Evolutionary conservation across 2,113 vertebrate genomes (phyloP).

Genomic region (Scortum barcoo): DNA sequence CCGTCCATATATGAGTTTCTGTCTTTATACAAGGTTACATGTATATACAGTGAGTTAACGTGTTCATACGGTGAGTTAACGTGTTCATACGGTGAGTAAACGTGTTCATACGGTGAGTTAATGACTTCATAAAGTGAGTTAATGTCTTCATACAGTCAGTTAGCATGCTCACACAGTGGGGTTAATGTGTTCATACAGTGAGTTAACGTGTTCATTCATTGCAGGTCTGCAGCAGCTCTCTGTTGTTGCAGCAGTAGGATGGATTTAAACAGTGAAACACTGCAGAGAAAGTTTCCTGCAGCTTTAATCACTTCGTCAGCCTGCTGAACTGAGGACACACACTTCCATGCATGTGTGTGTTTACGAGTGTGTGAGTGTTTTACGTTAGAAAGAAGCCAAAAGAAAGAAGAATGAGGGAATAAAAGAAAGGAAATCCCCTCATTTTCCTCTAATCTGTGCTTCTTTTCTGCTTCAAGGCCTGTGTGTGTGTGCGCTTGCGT

Average conservation of each 20-base stretch:
- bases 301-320: constrained; percentile 39
- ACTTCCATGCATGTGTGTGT: not conserved
- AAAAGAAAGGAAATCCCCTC: constrained; percentile 4
- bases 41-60: no score
- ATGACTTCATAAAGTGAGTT: no score
- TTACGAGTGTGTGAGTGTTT: constrained; percentile 11
- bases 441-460: not conserved
- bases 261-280: not conserved
- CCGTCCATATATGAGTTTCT: not conserved
- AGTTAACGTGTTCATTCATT: not conserved
- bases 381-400: constrained; percentile 3
- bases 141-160: not conserved
- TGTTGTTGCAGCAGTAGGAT: constrained; percentile 21
- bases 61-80: not conserved
- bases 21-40: not conserved
- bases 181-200: not conserved
- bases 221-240: not conserved
- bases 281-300: constrained; percentile 42
- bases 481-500: constrained; percentile 25
- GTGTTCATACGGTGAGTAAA: accelerated
- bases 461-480: constrained; percentile 14
- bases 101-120: not conserved
- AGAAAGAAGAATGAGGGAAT: not conserved
- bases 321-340: constrained; percentile 12
- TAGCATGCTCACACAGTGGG: no score